Evolutionary conservation across 2,888 invertebrate genomes (phyloP), one percentile per base, ranked within the genome.

Genomic region (Lamproptera curius): DNA sequence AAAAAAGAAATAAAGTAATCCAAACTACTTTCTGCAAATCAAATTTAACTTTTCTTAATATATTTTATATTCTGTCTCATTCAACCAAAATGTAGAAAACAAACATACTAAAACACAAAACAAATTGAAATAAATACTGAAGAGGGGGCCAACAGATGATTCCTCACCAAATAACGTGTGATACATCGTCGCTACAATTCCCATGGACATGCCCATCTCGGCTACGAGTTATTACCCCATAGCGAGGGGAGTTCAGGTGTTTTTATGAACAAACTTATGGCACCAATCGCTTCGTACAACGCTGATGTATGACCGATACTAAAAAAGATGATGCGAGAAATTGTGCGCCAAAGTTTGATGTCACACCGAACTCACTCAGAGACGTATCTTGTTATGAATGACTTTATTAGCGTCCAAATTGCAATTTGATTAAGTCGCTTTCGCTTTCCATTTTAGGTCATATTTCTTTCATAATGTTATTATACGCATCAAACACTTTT

Each of bases 211-310:
- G 50, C 44, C 49, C 37, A 31, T 44, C 38, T 44, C 38, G 31
- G 20, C 15, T 20, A 44, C 55, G 56, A 57, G 42, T 53, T 51
- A 55, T 57, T 52, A 48, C 51, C 54, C 58, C 42, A 56, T 57
- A 43, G 46, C 51, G 39, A 40, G 38, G 52, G 53, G 56, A 58
- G 57, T 59, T 51, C 69, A 70, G 66, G 67, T 70, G 68, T 57
- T 51, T 52, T 58, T 55, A 53, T 55, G 52, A 62, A 63, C 55
- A 60, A 63, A 67, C 57, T 59, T 60, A 71, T 68, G 63, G 61
- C 54, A 54, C 55, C 61, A 54, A 49, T 70, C 67, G 73, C 73
- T 70, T 63, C 58, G 43, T 48, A 52, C 51, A 58, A 59, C 39
- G 53, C 61, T 74, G 74, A 73, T 64, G 60, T 61, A 73, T 69